Evolutionary conservation across 1,140 invertebrate genomes (phyloP), one percentile per base, ranked within the genome.

Genomic region (Heliconius eleuchia): DNA sequence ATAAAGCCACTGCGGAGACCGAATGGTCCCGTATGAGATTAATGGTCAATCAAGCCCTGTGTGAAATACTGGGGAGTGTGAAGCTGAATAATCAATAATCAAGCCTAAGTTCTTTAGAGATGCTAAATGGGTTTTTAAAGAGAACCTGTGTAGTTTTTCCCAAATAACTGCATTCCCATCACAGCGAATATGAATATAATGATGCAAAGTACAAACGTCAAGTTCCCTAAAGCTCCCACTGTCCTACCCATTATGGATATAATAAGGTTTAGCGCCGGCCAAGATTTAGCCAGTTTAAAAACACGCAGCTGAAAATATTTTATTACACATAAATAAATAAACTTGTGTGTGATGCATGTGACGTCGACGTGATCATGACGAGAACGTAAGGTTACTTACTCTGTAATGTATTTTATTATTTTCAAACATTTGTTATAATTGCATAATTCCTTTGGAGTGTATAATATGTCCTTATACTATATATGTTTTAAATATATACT

Each of bases 141-240:
- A 88, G 91, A 95, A 98, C 97, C 97, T 95, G 96, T 96, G 92
- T 99, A 99, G 92, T 98, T 97, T 92, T 98, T 98, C 85, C 98
- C 98, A 96, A 99, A 99, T 84, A 99, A 96, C 95, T 99, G 98
- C 98, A 99, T 99, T 84, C 99, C 99, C 98, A 99, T 99, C 85
- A 99, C 98, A 92, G 99, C 98, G 94, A 99, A 99, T 95, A 99
- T 99, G 96, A 99, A 99, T 96, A 99, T 99, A 95, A 99, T 99
- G 95, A 99, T 99, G 93, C 97, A 98, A 91, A 99, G 96, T 86
- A 99, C 98, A 95, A 99, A 99, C 84, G 98, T 99, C 93, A 99
- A 96, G 96, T 99, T 99, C 96, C 98, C 99, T 95, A 99, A 96
- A 88, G 99, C 99, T 89, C 99, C 99, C 95, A 99, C 97, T 46